Percentiles rank a stretch among this genome's conserved stretches.
Evolutionary conservation across 2,888 invertebrate genomes (phyloP).

Genomic region (Apoda limacodes): DNA sequence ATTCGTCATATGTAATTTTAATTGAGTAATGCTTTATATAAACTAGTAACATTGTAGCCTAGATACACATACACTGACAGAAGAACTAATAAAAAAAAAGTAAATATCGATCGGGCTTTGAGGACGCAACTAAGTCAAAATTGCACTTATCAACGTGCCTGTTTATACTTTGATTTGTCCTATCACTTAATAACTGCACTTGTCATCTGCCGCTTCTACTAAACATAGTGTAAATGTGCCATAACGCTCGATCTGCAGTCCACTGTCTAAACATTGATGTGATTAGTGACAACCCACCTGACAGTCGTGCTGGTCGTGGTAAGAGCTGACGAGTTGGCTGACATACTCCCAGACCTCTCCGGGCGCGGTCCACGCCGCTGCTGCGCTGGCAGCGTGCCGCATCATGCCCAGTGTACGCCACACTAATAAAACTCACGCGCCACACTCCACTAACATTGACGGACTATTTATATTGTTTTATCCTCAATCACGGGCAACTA

Average conservation of each 20-base stretch:
- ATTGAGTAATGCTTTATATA: too few species aligned
- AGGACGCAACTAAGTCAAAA: too few species aligned
- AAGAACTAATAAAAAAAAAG: too few species aligned
- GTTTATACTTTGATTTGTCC: too few species aligned
- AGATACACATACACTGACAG: too few species aligned
- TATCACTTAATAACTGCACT: too few species aligned
- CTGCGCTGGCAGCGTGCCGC: conserved; percentile 57
- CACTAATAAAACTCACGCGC: conserved; percentile 21
- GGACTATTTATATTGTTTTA: conserved; percentile 69
- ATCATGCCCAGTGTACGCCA: conserved; percentile 53
- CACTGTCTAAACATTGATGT: neutral
- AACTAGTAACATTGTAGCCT: too few species aligned
- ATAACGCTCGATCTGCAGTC: neutral
- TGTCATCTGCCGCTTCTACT: too few species aligned
- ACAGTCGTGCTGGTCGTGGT: conserved; percentile 66
- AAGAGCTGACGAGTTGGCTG: conserved; percentile 73
- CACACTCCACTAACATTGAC: conserved; percentile 41
- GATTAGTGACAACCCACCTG: conserved; percentile 39
- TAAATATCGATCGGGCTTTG: too few species aligned
- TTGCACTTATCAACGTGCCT: too few species aligned
- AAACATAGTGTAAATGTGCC: too few species aligned
- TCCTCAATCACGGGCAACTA: conserved; percentile 65
- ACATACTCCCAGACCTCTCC: conserved; percentile 77
- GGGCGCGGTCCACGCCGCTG: conserved; percentile 63
- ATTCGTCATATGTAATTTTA: too few species aligned